A percentile compares a stretch with the other conserved stretches of the same genome.
Conservation (phyloP, 2,888 invertebrate genomes). For the Congeria kusceri region DNA sequence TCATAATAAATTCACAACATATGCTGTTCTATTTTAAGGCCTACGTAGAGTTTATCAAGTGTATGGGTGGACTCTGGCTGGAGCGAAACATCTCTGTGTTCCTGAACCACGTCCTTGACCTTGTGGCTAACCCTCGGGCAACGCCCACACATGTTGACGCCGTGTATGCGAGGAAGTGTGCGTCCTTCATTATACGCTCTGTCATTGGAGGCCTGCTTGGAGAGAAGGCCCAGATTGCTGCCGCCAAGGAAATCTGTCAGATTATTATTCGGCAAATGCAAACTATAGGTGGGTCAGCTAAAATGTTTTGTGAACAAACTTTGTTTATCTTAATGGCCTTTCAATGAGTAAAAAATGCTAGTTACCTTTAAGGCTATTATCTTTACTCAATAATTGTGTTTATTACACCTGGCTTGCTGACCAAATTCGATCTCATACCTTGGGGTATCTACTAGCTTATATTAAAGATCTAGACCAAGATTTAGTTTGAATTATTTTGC, state of each 20-base stretch:
- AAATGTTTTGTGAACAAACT: too few relatives aligned
- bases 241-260: constrained; percentile 96
- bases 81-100: constrained; percentile 95
- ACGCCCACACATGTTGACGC: constrained; percentile 98
- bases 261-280: constrained; percentile 98
- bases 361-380: too few relatives aligned
- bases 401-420: too few relatives aligned
- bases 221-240: constrained; percentile 97
- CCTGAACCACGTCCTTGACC: constrained; percentile 94
- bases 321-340: too few relatives aligned
- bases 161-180: constrained; percentile 98
- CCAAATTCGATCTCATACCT: too few relatives aligned
- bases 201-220: constrained; percentile 97
- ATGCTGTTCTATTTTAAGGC: too few relatives aligned
- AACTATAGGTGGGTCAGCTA: constrained; percentile 78
- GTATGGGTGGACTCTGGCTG: constrained; percentile 97
- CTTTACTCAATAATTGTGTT: too few relatives aligned
- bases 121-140: constrained; percentile 97
- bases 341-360: too few relatives aligned
- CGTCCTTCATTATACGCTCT: constrained; percentile 96
- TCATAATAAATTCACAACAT: too few relatives aligned
- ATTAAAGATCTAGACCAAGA: too few relatives aligned
- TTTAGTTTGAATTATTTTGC: too few relatives aligned
- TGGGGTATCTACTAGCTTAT: too few relatives aligned
- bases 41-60: constrained; percentile 97